Conservation (phyloP, 2,888 invertebrate genomes). For the Phaedon cochleariae region DNA sequence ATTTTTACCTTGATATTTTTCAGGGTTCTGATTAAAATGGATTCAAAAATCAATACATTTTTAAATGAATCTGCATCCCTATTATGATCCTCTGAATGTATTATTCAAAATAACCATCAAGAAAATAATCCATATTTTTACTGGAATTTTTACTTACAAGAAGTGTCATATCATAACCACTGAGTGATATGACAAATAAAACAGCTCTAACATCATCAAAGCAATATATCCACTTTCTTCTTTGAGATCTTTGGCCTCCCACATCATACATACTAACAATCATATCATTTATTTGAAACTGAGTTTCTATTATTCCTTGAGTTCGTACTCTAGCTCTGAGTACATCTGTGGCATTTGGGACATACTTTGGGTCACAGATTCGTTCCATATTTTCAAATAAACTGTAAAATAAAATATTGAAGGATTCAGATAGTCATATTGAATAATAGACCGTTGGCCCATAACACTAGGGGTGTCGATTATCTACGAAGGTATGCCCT, state of each 20-base stretch:
- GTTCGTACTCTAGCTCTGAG: constrained; percentile 70
- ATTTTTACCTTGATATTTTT: too few relatives aligned
- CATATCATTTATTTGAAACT: constrained; percentile 69
- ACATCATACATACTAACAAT: constrained; percentile 72
- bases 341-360: constrained; percentile 72
- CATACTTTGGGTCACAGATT: constrained; percentile 70
- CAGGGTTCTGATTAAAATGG: too few relatives aligned
- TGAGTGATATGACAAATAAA: constrained; percentile 71
- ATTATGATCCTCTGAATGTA: too few relatives aligned
- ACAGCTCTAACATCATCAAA: constrained; percentile 73
- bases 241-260: constrained; percentile 72
- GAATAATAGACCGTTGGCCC: too few relatives aligned
- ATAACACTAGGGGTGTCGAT: too few relatives aligned
- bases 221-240: constrained; percentile 74
- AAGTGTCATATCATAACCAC: constrained; percentile 73
- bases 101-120: too few relatives aligned
- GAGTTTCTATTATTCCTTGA: constrained; percentile 73
- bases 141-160: constrained; percentile 61
- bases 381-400: constrained; percentile 74
- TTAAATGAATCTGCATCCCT: too few relatives aligned
- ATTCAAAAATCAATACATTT: too few relatives aligned
- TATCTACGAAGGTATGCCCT: too few relatives aligned
- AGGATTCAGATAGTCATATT: too few relatives aligned
- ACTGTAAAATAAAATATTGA: constrained; percentile 58
- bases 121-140: too few relatives aligned